These are phyloP conservation scores for Coilia nasus DNA, from an alignment of 2,797 vertebrate genomes.

Conservation along the genomic window DNA sequence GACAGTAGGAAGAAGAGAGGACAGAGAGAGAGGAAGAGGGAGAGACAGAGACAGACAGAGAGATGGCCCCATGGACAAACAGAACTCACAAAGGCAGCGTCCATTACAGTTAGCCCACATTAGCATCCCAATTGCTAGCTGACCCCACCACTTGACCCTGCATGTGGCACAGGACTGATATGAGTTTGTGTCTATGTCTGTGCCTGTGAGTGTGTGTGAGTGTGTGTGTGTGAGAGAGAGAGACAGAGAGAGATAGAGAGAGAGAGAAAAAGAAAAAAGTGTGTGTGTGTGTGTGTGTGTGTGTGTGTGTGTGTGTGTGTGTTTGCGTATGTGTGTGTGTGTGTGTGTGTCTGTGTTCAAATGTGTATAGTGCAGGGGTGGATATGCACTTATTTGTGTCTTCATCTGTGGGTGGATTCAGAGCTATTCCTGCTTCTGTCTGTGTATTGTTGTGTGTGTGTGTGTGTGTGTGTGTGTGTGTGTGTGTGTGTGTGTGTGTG, in stretches of 20 bases:
- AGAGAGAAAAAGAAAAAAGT: background rate
- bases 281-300: background rate
- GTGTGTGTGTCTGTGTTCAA: background rate
- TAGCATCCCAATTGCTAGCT: slow-evolving; percentile 66
- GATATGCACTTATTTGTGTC: background rate
- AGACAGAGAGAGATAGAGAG: background rate
- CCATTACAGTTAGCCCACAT: slow-evolving; percentile 58
- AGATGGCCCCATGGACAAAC: slow-evolving; percentile 49
- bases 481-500: slow-evolving; percentile 7
- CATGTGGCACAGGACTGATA: slow-evolving; percentile 43
- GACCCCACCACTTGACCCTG: slow-evolving; percentile 40
- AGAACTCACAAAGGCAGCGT: slow-evolving; percentile 55
- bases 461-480: slow-evolving; percentile 36
- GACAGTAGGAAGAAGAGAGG: background rate
- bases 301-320: background rate
- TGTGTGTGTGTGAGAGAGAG: background rate
- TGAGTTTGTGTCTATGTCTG: slow-evolving; percentile 24
- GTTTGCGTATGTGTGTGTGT: background rate
- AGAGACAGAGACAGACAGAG: background rate
- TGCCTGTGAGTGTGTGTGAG: background rate
- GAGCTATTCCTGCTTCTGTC: too few relatives aligned
- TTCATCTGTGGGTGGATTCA: too few relatives aligned
- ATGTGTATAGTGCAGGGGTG: too few relatives aligned
- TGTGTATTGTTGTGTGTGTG: background rate
- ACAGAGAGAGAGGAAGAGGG: background rate